Evolutionary conservation across 2,888 invertebrate species (phyloP).

Genomic region (Mythimna impura): DNA sequence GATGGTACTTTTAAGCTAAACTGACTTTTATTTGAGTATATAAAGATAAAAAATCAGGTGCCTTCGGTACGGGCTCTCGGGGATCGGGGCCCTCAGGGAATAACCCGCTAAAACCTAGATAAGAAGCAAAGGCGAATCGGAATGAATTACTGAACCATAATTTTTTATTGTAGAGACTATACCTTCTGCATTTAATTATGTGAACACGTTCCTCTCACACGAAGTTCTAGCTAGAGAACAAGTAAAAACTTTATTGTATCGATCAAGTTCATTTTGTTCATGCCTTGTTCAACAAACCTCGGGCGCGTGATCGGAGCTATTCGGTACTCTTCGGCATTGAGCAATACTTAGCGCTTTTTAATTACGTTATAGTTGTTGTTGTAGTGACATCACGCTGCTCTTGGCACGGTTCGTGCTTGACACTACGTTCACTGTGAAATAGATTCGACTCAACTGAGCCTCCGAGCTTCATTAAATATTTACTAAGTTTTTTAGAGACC

Average conservation of each 20-base stretch:
- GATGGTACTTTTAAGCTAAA: too few relatives aligned
- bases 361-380: background rate
- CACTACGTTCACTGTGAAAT: conserved; percentile 42
- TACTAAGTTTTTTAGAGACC: conserved; percentile 17
- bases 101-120: too few relatives aligned
- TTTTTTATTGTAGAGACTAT: background rate
- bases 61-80: too few relatives aligned
- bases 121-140: background rate
- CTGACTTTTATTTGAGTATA: too few relatives aligned
- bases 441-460: conserved; percentile 41
- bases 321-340: conserved; percentile 7
- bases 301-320: background rate
- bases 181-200: conserved; percentile 2
- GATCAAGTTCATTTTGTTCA: background rate
- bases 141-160: background rate
- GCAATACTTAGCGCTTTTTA: conserved; percentile 10
- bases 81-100: too few relatives aligned
- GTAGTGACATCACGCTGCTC: conserved; percentile 38
- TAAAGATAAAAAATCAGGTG: too few relatives aligned
- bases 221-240: conserved; percentile 3
- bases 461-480: conserved; percentile 48
- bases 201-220: background rate
- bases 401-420: conserved; percentile 28
- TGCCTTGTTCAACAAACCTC: conserved; percentile 8
- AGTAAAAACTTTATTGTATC: background rate